Evolutionary conservation across 2,797 vertebrate genomes (phyloP), one percentile per base, ranked within the genome.

Genomic region (Acipenser oxyrinchus): DNA sequence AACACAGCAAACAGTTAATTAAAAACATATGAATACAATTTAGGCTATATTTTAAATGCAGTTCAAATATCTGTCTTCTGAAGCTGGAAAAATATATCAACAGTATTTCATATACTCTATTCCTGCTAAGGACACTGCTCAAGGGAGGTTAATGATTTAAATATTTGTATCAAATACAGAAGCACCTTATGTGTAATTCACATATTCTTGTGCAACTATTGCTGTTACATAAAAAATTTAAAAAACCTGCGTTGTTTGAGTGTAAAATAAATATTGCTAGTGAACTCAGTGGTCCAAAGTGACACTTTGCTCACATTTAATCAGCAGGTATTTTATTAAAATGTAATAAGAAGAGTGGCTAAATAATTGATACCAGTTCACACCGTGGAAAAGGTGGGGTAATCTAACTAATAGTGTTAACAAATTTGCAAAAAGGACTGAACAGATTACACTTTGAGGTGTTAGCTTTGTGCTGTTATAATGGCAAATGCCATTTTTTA

Each of bases 251-350:
- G 6, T 10, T 9, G 5, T 73, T 64, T 75, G 77, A 86, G 83
- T 74, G 77, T 83, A 80, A 84, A 86, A 78, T 82, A 77, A 81
- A 85, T 80, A 81, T 77, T 82, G 84, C 80, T 83, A 84, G 86
- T 83, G 83, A 84, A 73, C 84, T 78, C 78, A 87, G 84, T 89
- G 82, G 87, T 89, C 87, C 88, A 90, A 89, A 87, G 79, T 92
- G 91, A 91, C 91, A 91, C 88, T 79, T 87, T 79, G 84, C 93
- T 95, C 90, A 80, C 90, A 81, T 95, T 93, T 95, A 94, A 94
- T 95, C 95, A 96, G 92, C 94, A 93, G 90, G 89, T 94, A 92
- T 89, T 94, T 92, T 93, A 92, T 93, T 89, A 90, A 90, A 91
- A 91, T 84, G 84, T 86, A 92, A 91, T 94, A 94, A 95, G 85